Evolutionary conservation across 2,113 vertebrate species (phyloP).

Genomic region (Hirundichthys speculiger): DNA sequence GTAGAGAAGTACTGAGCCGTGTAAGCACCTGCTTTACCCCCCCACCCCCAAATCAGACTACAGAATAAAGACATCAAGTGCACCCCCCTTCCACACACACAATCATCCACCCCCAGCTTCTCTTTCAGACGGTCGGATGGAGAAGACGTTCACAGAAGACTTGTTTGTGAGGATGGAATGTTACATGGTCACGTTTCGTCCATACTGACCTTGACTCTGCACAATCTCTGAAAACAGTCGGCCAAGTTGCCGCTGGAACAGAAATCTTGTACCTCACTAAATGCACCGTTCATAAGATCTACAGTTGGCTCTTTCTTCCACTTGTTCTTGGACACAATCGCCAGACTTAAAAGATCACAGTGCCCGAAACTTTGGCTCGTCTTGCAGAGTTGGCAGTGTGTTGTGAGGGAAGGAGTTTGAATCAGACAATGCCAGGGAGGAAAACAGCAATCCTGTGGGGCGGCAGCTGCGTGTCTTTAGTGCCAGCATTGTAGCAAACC

Average conservation of each 20-base stretch:
- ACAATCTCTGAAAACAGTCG: slow-evolving; percentile 7
- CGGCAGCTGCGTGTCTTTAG: no score
- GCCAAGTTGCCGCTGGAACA: slow-evolving; percentile 15
- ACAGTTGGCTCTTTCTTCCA: slow-evolving; percentile 11
- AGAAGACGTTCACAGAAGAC: slow-evolving; percentile 3
- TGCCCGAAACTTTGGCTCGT: slow-evolving; percentile 37
- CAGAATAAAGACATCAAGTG: slow-evolving; percentile 72
- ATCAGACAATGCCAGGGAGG: background rate
- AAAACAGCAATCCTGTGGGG: no score
- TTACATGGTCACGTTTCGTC: background rate
- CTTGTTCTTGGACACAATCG: slow-evolving; percentile 33
- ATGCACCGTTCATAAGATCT: slow-evolving; percentile 40
- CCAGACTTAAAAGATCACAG: slow-evolving; percentile 34
- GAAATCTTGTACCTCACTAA: slow-evolving; percentile 32
- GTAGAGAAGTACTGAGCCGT: slow-evolving; percentile 60
- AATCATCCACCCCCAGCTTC: background rate
- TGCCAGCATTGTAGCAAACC: no score
- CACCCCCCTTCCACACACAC: slow-evolving; percentile 1
- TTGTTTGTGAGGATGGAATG: background rate
- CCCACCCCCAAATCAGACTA: slow-evolving; percentile 41
- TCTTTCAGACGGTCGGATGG: slow-evolving; percentile 14
- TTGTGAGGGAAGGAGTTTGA: slow-evolving; percentile 31
- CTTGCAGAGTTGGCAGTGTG: slow-evolving; percentile 30
- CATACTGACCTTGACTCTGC: background rate
- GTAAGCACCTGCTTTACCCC: slow-evolving; percentile 56